Conservation (phyloP, 2,797 vertebrate species). For the Picus viridis region DNA sequence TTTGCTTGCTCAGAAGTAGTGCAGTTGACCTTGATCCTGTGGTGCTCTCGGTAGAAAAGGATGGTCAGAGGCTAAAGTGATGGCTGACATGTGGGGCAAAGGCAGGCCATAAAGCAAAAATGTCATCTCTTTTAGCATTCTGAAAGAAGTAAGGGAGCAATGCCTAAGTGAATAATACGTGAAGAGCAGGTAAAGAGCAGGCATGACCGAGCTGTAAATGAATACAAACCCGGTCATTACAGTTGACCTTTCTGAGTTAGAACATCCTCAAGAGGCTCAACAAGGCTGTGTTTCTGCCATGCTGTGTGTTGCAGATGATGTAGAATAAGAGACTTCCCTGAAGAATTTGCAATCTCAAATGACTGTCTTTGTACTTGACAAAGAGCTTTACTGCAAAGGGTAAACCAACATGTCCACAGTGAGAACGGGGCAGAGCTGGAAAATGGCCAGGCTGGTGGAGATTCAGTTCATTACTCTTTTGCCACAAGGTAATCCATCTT, state of each 20-base stretch:
- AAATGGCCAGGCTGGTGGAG: neutral
- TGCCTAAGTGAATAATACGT: neutral
- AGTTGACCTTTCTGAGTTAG: neutral
- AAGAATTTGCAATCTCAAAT: neutral
- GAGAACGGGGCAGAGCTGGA: neutral
- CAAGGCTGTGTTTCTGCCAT: neutral
- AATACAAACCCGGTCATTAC: neutral
- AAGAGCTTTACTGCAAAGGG: neutral
- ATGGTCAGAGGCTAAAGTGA: neutral
- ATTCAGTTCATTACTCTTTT: neutral
- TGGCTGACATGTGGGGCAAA: neutral
- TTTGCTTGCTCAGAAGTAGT: conserved; percentile 9
- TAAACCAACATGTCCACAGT: neutral
- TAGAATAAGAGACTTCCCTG: neutral
- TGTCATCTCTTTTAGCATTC: neutral
- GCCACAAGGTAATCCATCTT: neutral
- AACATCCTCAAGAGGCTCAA: neutral
- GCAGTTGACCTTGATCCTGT: conserved; percentile 32
- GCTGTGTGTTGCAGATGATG: fast-evolving
- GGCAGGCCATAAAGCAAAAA: neutral
- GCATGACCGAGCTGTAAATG: neutral
- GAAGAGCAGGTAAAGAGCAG: neutral
- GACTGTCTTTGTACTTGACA: neutral
- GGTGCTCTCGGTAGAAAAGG: neutral
- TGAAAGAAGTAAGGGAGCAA: neutral